Evolutionary conservation across 2,797 vertebrate genomes (phyloP), one percentile per base, ranked within the genome.

Genomic region (Anguilla pacifica): DNA sequence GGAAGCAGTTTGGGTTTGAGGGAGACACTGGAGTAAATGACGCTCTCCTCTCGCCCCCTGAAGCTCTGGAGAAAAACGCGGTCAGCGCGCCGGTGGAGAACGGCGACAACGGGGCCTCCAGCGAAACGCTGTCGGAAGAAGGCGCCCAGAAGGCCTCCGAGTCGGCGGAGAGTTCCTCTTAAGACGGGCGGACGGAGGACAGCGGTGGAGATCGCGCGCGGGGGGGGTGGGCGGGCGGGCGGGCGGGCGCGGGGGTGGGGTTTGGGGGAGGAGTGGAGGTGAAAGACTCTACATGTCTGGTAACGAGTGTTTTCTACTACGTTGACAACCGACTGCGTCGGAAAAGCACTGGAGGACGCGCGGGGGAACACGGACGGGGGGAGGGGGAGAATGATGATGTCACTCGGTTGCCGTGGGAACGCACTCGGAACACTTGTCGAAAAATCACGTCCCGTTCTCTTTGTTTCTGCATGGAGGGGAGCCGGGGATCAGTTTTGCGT

Each of bases 11-110:
- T 86, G 51, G 49, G 49, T 28, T 49, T 81, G 2, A 55, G 13
- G 35, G 28, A 86, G 22, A n/a, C 72, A 25, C 35, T 46, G 11
- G 89, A 9, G 43, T 84, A 15, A 84, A 55, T 61, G 49, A 72
- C 28, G 53, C 89, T 10, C 31, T 31, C 25, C 61, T 77, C 87
- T 87, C 3, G 81, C 87, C 88, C 90, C 67, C 92, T 94, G 55
- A 91, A 97, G 98, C 96, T 85, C 97, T 97, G 95, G 97, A 97
- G 93, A 98, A 98, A 95, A 98, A 98, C 92, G 91, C 96, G 51
- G 94, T 95, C 90, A 95, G 94, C 87, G 97, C 97, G 46, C 92
- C 96, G 87, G 95, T 96, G 87, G 97, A 98, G 95, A 98, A 97
- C 35, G 97, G 97, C 91, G 97, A 98, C 31, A 90, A 92, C 15